Evolutionary conservation across 2,888 invertebrate species (phyloP).

Genomic region (Pseudococcus viburni): DNA sequence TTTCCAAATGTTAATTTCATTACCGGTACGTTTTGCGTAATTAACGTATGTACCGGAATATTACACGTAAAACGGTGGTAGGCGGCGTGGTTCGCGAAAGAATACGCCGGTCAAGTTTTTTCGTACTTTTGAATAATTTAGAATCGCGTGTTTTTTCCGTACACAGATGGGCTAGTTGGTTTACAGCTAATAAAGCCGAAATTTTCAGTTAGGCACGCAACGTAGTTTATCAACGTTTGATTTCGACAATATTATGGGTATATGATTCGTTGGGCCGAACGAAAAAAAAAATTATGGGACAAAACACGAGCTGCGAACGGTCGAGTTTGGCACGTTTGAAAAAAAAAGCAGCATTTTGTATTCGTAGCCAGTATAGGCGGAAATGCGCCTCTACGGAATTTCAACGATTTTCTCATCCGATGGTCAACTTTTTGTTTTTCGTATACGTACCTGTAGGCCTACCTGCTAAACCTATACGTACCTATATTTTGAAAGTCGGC

Average conservation of each 20-base stretch:
- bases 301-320: background rate
- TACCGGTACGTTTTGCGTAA: constrained; percentile 1
- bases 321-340: constrained; percentile 1
- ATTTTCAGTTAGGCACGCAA: constrained; percentile 32
- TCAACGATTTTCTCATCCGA: constrained; percentile 6
- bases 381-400: constrained; percentile 34
- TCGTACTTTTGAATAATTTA: constrained; percentile 30
- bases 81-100: background rate
- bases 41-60: constrained; percentile 34
- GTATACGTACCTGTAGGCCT: background rate
- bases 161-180: constrained; percentile 22
- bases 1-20: constrained; percentile 33
- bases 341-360: background rate
- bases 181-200: constrained; percentile 33
- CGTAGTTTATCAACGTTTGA: constrained; percentile 37
- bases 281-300: background rate
- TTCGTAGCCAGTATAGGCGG: background rate
- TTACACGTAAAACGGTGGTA: background rate
- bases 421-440: background rate
- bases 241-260: constrained; percentile 29
- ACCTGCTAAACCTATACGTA: too few relatives aligned
- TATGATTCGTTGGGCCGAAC: constrained; percentile 1
- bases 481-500: background rate
- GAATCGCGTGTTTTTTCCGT: constrained; percentile 25
- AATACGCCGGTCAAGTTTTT: constrained; percentile 17